Base-by-base conservation (phyloP, 2,113 vertebrate genomes). In the Istiophorus platypterus region DNA sequence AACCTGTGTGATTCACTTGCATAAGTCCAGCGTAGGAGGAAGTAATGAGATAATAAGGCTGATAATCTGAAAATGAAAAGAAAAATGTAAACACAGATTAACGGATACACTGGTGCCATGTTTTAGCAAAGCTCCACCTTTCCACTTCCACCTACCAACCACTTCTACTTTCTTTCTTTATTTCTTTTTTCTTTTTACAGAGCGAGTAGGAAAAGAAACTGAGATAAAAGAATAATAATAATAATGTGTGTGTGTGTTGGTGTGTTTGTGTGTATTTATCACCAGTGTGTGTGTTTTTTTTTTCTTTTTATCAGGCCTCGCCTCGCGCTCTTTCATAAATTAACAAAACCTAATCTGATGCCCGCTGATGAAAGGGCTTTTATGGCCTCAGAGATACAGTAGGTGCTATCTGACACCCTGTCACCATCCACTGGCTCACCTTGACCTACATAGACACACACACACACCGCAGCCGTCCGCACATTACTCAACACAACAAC, bases 361-460 rank as follows among this genome's bases (percentile, higher is more conserved):
- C 65, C 79, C 9, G 2, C 45, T 56, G 68, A 89, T 84, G 29
- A 91, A 88, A 91, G 63, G 78, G 34, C 4, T 57, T 91, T 88
- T 88, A 89, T 71, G 70, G 59, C 39, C 45, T 41, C 11, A 62
- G 61, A 11, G n/a, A 64, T 78, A 37, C 41, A 82, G 39, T 61
- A 18, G 72, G 49, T 27, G 42, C 61, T 70, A 85, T 86, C 72
- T 31, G 70, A 67, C 63, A 73, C 69, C 67, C 67, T 70, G 42
- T 63, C 64, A 65, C 67, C 67, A 76, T 39, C 58, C 37, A 77
- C 63, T n/a, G 1, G 42, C 39, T 88, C 71, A 78, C 82, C 84
- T 85, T 88, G 86, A 72, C 91, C 85, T 17, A 76, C 76, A 88
- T 85, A 78, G 2, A 34, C 41, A 51, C 47, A 51, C 47, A 49